Conservation (phyloP, 1,140 invertebrate species). For the Nomia melanderi region DNA sequence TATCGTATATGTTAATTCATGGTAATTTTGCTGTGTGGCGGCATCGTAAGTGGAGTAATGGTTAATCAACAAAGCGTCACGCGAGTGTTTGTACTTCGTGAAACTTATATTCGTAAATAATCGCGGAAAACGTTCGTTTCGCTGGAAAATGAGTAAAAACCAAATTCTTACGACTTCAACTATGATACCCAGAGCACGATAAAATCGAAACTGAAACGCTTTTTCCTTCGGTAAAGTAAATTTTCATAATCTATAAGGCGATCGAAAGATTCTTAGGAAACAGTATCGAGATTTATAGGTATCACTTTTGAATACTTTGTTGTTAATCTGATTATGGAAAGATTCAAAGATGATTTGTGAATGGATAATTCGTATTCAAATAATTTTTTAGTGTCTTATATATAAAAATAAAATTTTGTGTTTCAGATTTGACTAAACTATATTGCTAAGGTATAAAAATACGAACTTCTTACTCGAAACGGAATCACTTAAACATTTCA, state of each 20-base stretch:
- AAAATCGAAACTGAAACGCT: background rate
- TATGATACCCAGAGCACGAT: background rate
- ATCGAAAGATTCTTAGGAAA: too few relatives aligned
- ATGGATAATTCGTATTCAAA: too few relatives aligned
- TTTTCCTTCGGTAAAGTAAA: background rate
- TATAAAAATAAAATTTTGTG: too few relatives aligned
- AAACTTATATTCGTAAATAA: slow-evolving; percentile 43
- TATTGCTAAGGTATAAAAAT: background rate
- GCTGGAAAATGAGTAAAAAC: background rate
- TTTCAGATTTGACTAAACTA: too few relatives aligned
- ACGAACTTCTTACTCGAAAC: background rate
- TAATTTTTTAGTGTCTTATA: too few relatives aligned
- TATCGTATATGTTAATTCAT: slow-evolving; percentile 55
- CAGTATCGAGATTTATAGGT: too few relatives aligned
- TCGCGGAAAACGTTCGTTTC: slow-evolving; percentile 22
- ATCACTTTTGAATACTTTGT: too few relatives aligned
- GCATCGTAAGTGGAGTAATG: slow-evolving; percentile 39
- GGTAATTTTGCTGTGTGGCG: slow-evolving; percentile 50
- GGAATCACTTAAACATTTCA: background rate
- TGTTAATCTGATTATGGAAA: too few relatives aligned
- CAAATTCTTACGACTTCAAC: background rate
- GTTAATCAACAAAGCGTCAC: slow-evolving; percentile 56
- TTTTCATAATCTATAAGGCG: too few relatives aligned
- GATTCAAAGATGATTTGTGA: too few relatives aligned
- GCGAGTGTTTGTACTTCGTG: slow-evolving; percentile 25